Conservation (phyloP, 1,140 invertebrate genomes). For the Dinothrombium tinctorium region DNA sequence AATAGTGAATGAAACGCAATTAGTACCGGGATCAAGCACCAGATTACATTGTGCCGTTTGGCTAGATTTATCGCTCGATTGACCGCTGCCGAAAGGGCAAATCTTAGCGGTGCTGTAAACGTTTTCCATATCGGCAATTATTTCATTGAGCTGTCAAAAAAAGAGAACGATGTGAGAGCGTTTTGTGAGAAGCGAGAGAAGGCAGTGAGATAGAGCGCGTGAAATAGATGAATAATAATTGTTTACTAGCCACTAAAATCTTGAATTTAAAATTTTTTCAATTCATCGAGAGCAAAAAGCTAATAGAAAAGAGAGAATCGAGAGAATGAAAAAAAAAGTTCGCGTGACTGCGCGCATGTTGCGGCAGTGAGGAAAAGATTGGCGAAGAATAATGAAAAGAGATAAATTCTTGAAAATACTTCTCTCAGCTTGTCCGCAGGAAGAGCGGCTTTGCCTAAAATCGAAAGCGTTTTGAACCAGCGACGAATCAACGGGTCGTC, state of each 20-base stretch:
- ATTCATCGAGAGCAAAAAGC: too few species aligned
- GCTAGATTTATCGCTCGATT: constrained; percentile 13
- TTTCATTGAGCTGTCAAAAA: background rate
- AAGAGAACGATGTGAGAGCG: background rate
- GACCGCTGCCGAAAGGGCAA: constrained; percentile 30
- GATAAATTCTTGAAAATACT: constrained; percentile 29
- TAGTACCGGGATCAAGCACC: constrained; percentile 47
- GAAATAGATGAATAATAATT: too few species aligned
- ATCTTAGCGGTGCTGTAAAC: constrained; percentile 56
- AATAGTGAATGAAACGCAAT: background rate
- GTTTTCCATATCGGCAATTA: constrained; percentile 35
- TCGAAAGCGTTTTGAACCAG: constrained; percentile 46
- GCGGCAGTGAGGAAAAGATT: background rate
- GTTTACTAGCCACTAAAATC: too few species aligned
- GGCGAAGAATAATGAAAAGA: background rate
- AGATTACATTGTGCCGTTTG: constrained; percentile 31
- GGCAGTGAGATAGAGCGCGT: too few species aligned
- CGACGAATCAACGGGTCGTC: constrained; percentile 40
- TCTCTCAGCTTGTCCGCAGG: constrained; percentile 48
- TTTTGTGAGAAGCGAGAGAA: background rate
- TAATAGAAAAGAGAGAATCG: too few species aligned
- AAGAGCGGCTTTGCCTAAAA: constrained; percentile 45
- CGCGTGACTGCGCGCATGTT: background rate
- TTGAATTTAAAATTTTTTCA: too few species aligned
- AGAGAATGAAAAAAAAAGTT: background rate